Evolutionary conservation across 2,888 invertebrate species (phyloP).

Genomic region (Molorchus minor): DNA sequence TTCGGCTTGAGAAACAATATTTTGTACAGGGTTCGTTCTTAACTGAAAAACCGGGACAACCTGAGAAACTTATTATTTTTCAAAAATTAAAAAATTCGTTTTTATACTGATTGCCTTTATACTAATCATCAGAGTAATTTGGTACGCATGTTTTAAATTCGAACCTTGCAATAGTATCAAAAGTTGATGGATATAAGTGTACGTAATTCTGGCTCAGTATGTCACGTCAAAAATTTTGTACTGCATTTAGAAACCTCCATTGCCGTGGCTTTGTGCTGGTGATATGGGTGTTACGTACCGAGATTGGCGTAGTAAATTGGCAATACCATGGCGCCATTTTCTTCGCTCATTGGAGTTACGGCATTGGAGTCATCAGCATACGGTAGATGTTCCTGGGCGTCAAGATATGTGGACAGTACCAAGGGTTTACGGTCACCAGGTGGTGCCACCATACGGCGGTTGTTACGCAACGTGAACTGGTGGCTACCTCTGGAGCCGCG

Average conservation of each 20-base stretch:
- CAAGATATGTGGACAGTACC: constrained; percentile 93
- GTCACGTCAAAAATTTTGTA: constrained; percentile 3
- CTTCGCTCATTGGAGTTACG: constrained; percentile 97
- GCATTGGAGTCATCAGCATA: constrained; percentile 98
- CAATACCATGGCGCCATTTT: constrained; percentile 94
- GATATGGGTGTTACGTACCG: constrained; percentile 64
- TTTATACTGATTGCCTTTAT: no score
- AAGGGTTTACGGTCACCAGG: constrained; percentile 92
- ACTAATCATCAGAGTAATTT: no score
- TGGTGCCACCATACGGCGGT: constrained; percentile 79
- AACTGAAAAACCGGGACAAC: no score
- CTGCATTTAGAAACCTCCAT: constrained; percentile 22
- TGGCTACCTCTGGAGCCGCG: constrained; percentile 92
- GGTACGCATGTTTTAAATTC: no score
- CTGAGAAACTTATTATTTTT: no score
- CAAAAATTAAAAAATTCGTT: no score
- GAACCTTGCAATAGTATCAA: no score
- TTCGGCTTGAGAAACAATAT: no score
- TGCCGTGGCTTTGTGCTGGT: constrained; percentile 21
- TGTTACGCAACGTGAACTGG: constrained; percentile 89
- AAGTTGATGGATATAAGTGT: no score
- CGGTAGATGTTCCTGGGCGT: constrained; percentile 93
- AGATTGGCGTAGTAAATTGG: constrained; percentile 89
- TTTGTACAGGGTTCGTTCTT: no score
- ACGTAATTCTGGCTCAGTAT: constrained; percentile 7